Evolutionary conservation across 2,888 invertebrate species (phyloP).

Genomic region (Gymnosoma rotundatum): DNA sequence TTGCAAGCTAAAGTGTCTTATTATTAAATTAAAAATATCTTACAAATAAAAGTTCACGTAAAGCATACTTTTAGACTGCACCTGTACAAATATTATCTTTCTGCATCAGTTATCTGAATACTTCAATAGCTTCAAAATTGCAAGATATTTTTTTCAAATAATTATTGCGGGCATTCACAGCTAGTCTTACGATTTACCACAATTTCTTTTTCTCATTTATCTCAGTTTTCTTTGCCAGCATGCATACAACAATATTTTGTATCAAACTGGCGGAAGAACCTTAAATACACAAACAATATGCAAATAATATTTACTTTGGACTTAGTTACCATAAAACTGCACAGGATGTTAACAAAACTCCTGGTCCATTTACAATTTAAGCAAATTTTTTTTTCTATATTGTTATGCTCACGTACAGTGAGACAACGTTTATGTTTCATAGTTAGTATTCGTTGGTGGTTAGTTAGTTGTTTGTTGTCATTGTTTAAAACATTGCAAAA

Average conservation of each 20-base stretch:
- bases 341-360: conserved; percentile 42
- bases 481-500: conserved; percentile 44
- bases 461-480: conserved; percentile 40
- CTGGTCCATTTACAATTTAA: conserved; percentile 26
- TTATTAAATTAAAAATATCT: not conserved
- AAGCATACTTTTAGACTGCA: not conserved
- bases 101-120: conserved; percentile 1
- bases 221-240: not conserved
- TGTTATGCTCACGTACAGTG: conserved; percentile 9
- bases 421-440: conserved; percentile 17
- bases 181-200: not conserved
- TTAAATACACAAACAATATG: conserved; percentile 66
- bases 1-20: not conserved
- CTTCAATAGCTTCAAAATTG: not conserved
- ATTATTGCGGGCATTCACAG: not conserved
- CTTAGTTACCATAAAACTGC: conserved; percentile 43
- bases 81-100: not conserved
- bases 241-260: conserved; percentile 56
- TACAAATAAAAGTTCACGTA: not conserved
- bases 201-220: not conserved
- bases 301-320: conserved; percentile 61
- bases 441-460: not conserved
- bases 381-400: conserved; percentile 6
- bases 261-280: conserved; percentile 50
- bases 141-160: not conserved